phyloP scores from a whole-genome alignment of 2,888 invertebrate genomes.

The Drosophila helvetica region DNA sequence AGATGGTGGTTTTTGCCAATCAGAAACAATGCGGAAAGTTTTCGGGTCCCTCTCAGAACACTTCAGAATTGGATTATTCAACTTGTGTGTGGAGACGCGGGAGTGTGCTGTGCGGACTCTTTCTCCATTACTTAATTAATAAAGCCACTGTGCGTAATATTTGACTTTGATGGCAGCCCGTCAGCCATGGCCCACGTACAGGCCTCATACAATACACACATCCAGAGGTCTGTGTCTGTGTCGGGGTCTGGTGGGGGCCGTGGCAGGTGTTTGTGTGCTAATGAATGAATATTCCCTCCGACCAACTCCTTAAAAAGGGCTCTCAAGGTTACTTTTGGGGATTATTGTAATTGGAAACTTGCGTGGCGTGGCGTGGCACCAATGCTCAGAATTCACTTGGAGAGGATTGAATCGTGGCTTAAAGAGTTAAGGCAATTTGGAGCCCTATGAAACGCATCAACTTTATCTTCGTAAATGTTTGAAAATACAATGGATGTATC shows the following conservation, averaged over 20 bases:
- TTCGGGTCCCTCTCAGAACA: neutral
- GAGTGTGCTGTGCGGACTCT: neutral
- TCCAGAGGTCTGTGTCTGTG: neutral
- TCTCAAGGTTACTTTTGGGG: neutral
- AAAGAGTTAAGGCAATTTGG: neutral
- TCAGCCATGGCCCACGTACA: constrained; percentile 10
- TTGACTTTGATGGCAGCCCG: constrained; percentile 21
- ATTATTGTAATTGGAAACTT: neutral
- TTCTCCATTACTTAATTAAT: constrained; percentile 8
- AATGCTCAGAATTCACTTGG: neutral
- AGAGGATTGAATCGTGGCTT: neutral
- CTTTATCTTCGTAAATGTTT: no score
- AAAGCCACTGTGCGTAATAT: constrained; percentile 17
- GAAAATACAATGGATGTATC: no score
- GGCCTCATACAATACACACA: neutral
- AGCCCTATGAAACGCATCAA: neutral
- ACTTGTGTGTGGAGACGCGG: neutral
- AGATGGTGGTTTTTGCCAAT: constrained; percentile 8
- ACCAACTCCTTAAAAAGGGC: neutral
- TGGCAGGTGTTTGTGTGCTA: constrained; percentile 1
- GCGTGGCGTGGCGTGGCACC: neutral
- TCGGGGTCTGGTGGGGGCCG: neutral
- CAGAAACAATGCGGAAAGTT: constrained; percentile 10
- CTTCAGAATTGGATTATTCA: neutral
- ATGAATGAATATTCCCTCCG: neutral